Evolutionary conservation across 2,797 vertebrate genomes (phyloP), one percentile per base, ranked within the genome.

Genomic region (Podargus strigoides): DNA sequence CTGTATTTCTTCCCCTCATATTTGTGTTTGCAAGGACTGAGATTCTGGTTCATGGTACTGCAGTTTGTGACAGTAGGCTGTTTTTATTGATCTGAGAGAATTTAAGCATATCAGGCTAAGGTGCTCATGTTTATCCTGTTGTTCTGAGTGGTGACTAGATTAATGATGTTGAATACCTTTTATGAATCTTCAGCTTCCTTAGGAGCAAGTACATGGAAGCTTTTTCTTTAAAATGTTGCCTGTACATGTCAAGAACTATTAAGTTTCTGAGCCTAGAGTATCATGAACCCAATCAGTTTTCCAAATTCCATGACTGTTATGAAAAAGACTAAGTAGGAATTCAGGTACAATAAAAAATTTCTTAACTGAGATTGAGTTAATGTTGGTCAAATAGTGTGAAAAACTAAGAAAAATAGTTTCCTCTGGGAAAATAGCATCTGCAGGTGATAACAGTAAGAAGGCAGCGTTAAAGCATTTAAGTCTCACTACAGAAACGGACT

Each of bases 1-100:
- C 4, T 3, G 0, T 63, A 4, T 67, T 79, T 85, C 3, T 62
- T 37, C 15, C 6, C 6, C 1, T 7, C 4, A 4, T 22, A 3
- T 3, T 20, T 73, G 44, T 41, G 22, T 76, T 76, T 85, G 42
- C 13, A 42, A 42, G 58, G 36, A 41, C 19, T 60, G 20, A 47
- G 30, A 18, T 72, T 93, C 10, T 39, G 19, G 12, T 32, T 90
- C 20, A 1, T 63, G 6, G 47, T 47, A 10, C 27, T 53, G 2
- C 14, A 23, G 39, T 39, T 26, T 73, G 39, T 60, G 46, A 24
- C 14, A 50, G 4, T 2, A 14, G 8, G 12, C 15, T 58, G 16
- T 4, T 52, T 81, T 85, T 74, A 42, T 12, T 67, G 32, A 11
- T 56, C 55, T 66, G 37, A 52, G 52, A 70, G 14, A 22, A 49